Conservation (phyloP, 1,140 invertebrate genomes). For the Aporrectodea caliginosa region DNA sequence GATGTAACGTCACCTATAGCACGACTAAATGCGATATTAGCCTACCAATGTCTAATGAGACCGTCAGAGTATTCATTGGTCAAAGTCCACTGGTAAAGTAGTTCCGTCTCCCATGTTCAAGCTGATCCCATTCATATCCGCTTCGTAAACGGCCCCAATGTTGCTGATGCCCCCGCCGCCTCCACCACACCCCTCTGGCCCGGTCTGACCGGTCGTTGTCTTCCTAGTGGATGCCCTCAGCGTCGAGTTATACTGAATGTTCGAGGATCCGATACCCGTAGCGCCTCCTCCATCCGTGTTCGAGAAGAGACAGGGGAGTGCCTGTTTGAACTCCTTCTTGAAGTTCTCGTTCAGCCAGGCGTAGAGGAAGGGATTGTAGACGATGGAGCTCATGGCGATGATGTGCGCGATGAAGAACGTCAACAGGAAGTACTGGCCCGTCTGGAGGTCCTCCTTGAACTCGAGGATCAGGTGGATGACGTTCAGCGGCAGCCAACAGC, state of each 20-base stretch:
- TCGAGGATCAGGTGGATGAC: constrained; percentile 44
- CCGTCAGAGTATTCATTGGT: not conserved
- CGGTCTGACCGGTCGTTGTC: not conserved
- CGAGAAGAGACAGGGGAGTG: constrained; percentile 45
- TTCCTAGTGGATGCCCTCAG: constrained; percentile 7
- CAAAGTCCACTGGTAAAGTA: too few relatives aligned
- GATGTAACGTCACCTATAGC: too few relatives aligned
- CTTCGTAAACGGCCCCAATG: not conserved
- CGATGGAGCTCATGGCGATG: constrained; percentile 87
- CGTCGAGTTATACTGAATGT: constrained; percentile 18
- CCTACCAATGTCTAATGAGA: too few relatives aligned
- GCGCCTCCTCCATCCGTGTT: not conserved
- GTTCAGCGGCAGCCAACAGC: constrained; percentile 94
- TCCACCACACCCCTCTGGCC: not conserved
- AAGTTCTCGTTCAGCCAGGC: constrained; percentile 99
- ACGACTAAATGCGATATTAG: too few relatives aligned
- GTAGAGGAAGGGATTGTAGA: constrained; percentile 62
- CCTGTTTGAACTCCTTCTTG: constrained; percentile 77
- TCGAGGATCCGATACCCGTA: not conserved
- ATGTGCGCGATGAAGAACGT: constrained; percentile 85
- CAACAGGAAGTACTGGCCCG: constrained; percentile 78
- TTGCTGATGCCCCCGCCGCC: not conserved
- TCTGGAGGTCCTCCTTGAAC: constrained; percentile 55
- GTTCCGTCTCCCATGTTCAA: not conserved
- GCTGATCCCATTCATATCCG: not conserved